Evolutionary conservation across 2,797 vertebrate species (phyloP), one percentile per base, ranked within the genome.

Genomic region (Choloepus didactylus): DNA sequence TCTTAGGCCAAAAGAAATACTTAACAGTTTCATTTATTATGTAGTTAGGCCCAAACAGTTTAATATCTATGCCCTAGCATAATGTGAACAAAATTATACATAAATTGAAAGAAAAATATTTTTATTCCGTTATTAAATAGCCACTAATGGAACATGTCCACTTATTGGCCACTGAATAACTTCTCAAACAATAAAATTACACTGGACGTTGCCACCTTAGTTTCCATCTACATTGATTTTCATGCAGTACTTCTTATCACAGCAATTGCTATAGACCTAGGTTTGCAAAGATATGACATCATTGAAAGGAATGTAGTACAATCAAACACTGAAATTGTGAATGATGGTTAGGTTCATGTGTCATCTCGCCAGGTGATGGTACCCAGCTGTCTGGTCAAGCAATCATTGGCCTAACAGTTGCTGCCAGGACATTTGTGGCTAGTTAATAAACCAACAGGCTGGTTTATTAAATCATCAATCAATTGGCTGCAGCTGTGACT

Each of bases 141-240:
- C 29, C n/a, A 51, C 23, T 80, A 88, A 49, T 66, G 59, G 51
- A 1, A 35, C 51, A 2, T 31, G 19, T 23, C 18, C 11, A 23
- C 31, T 38, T 35, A 0, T 25, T 87, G 90, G 67, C 12, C 12
- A 23, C 21, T 25, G 60, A 79, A 59, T 54, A 62, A 60, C 10
- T 62, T 76, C 54, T 85, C 54, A 59, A 11, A 56, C 35, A 16
- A 21, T 91, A 21, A 44, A 80, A 72, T 88, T 93, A 44, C 79
- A 77, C 9, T 66, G 80, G 79, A 89, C n/a, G 14, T 4, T 60
- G 46, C 25, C 19, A 16, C 46, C 6, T 1, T 44, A 27, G 46
- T 81, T 60, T 66, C 38, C 64, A 38, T 87, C 38, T 54, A 12
- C 14, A 60, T 10, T 44, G 80, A 95, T 93, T 90, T 84, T 64